Evolutionary conservation across 2,888 invertebrate species (phyloP), one percentile per base, ranked within the genome.

Genomic region (Eucriotettix oculatus): DNA sequence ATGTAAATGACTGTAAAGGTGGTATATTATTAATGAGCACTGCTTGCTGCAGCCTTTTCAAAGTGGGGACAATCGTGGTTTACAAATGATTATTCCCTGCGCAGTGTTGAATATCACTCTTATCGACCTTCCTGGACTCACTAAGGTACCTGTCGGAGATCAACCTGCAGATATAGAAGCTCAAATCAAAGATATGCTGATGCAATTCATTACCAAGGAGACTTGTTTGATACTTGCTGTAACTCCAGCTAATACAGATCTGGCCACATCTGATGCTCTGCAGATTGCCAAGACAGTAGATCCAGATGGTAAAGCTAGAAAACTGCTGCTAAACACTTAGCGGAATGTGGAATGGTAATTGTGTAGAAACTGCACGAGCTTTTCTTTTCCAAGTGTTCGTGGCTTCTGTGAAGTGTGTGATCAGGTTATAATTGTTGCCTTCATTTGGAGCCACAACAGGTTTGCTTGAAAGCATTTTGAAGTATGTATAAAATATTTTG

Each of bases 271-370:
- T 60, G 99, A 99, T 80, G 98, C 98, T 64, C 80, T 99, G 59
- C 98, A 98, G 78, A 81, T 99, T 72, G 94, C 98, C 71, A 96
- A 95, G 78, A 95, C 95, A 78, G 96, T 95, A 44, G 97, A 98
- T 77, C 91, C 90, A 41, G 89, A 90, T 79, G 94, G 92, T 84
- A 73, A 71, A 57, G 17, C 16, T 48, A 48, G 48, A 48, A 48
- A 48, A 14, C 29, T 14, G 12, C 48, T 48, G 48, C 48, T 48
- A n/a, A 48, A 48, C 9, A 9, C n/a, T 48, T 48, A 57, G 48
- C 12, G n/a, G 57, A 57, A 57, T 57, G 57, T 44, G 17, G 48
- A 48, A 48, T 48, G 48, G 48, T 48, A 29, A 29, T 29, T 29
- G 29, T 29, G 29, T 29, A 29, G 29, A 29, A 29, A 29, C 29